A percentile compares a stretch with the other conserved stretches of the same genome.
Evolutionary conservation across 2,113 vertebrate species (phyloP).

Genomic region (Mandrillus leucophaeus): DNA sequence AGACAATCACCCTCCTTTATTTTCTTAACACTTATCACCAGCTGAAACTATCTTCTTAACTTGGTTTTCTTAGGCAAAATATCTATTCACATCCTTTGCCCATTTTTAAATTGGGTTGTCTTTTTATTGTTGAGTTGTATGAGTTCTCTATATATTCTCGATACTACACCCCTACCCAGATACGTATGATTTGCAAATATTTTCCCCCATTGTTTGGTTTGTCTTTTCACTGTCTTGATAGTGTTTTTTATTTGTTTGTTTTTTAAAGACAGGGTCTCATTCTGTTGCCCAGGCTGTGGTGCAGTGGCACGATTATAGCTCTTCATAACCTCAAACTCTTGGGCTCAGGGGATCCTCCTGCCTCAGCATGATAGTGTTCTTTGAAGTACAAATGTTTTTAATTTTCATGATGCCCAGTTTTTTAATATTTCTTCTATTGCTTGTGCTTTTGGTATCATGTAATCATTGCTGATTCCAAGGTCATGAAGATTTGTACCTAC

Average conservation of each 20-base stretch:
- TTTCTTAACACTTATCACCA: not conserved
- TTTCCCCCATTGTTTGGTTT: not conserved
- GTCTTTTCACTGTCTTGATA: not conserved
- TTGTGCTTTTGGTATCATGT: not conserved
- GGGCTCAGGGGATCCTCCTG: too few relatives aligned
- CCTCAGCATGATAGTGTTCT: not conserved
- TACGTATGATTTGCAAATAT: not conserved
- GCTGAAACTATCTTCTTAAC: not conserved
- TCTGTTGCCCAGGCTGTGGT: too few relatives aligned
- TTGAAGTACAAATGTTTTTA: not conserved
- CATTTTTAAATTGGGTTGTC: not conserved
- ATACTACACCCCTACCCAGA: not conserved
- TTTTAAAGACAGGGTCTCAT: too few relatives aligned
- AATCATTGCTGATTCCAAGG: not conserved
- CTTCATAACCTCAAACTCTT: too few relatives aligned
- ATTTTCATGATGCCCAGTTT: not conserved
- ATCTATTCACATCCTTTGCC: not conserved
- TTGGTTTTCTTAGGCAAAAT: slow-evolving; percentile 3
- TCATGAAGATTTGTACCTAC: not conserved
- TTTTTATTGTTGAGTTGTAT: not conserved
- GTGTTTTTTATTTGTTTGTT: too few relatives aligned
- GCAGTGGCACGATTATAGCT: too few relatives aligned
- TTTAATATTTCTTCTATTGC: not conserved
- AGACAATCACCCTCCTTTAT: not conserved
- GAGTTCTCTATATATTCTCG: not conserved